Evolutionary conservation across 2,797 vertebrate species (phyloP), one percentile per base, ranked within the genome.

Genomic region (Chloroceryle amazona): DNA sequence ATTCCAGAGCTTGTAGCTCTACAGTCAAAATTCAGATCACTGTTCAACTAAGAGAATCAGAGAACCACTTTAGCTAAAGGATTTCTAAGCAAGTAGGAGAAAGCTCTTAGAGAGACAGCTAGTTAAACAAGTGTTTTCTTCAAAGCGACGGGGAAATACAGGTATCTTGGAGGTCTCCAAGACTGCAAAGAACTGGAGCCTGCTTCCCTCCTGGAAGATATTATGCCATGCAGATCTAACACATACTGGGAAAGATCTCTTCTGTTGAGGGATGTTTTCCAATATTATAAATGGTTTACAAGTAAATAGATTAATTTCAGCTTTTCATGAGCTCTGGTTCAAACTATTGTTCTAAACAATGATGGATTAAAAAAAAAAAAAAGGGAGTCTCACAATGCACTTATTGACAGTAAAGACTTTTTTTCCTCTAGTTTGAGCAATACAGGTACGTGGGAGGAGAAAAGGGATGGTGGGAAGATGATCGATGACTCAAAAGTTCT

Each of bases 401-500:
- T 88, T 93, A 83, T 85, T 96, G 95, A 90, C 80, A 88, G 65
- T 66, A 67, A 73, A 93, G 90, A 66, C 37, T 63, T 91, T 95
- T 37, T 90, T 95, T 81, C 76, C 76, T 84, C 81, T 73, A 76
- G 52, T 79, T 92, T 90, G 44, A 95, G 95, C 80, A 91, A 88
- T 80, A 81, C 86, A 95, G 93, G 90, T 95, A 94, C 0, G 93
- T 96, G 60, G 94, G 95, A 96, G 71, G 81, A 95, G 81, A 92
- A 96, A 85, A 89, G 37, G 65, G 81, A 82, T 93, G 89, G 95
- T 96, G 96, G 96, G 94, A 95, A 97, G 88, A 94, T 90, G 93
- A 97, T 94, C 70, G 80, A 96, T 96, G 96, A 97, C 89, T 96
- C 95, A 95, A 86, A 95, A 97, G 95, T 93, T 93, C 96, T 79